Evolutionary conservation across 2,888 invertebrate species (phyloP), one percentile per base, ranked within the genome.

Genomic region (Drosophila subsilvestris): DNA sequence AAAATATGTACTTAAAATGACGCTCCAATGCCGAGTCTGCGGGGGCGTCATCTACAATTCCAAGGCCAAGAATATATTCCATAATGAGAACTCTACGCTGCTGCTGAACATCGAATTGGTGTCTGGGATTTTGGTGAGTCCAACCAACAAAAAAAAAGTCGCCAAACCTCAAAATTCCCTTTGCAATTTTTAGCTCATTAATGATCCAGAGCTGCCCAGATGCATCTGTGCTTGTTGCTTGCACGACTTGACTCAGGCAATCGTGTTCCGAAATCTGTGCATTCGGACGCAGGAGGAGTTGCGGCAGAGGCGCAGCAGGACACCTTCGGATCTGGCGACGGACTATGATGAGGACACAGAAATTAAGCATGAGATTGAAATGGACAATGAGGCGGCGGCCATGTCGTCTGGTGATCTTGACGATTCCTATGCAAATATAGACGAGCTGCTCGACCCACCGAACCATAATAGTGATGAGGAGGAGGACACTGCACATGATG

Each of bases 21-120:
- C 88, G 6, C 45, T 73, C 0, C 65, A 65, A 51, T 82, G 88
- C 55, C 77, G 88, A n/a, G 82, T 68, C 12, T 87, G 82, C 18
- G 74, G 37, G 25, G 57, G 27, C 42, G 55, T 71, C 9, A 81
- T 86, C 29, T 81, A 84, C 20, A 73, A 81, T 2, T 48, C 27
- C 1, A 84, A 73, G 14, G 73, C 87, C 2, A 78, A 66, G 6
- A 76, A 86, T 65, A 50, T 81, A 1, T 81, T 81, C 18, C 32
- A 62, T 0, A 17, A 17, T 0, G 63, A 70, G 8, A 84, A 71
- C 62, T 32, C 51, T 0, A 54, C 60, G 37, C 44, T 81, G 8
- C 47, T 81, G 32, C 17, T 27, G 10, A 59, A 73, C 43, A 56
- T 84, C n/a, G 14, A 65, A 51, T 48, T 56, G 18, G 44, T 81